Percentiles rank a stretch among this genome's conserved stretches.
phyloP scores from a whole-genome alignment of 2,888 invertebrate genomes.

The Harpagoxenus sublaevis region DNA sequence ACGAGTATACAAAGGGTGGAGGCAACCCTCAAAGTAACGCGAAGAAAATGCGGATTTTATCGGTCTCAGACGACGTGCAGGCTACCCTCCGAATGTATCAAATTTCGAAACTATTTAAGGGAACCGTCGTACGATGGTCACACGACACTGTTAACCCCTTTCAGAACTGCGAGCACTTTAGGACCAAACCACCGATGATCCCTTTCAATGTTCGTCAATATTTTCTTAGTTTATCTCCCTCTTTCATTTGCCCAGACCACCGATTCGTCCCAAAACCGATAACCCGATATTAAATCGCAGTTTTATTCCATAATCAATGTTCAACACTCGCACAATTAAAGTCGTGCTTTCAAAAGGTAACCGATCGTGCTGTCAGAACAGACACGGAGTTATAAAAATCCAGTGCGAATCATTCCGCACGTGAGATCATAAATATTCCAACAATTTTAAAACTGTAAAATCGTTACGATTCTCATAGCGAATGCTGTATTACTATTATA shows the following conservation, averaged over 20 bases:
- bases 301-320: not conserved
- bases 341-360: not conserved
- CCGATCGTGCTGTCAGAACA: not conserved
- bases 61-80: not conserved
- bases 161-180: constrained; percentile 39
- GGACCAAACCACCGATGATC: constrained; percentile 18
- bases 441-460: constrained; percentile 30
- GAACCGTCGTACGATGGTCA: constrained; percentile 29
- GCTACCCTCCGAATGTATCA: constrained; percentile 29
- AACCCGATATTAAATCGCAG: not conserved
- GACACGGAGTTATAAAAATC: not conserved
- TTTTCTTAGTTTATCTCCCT: constrained; percentile 16
- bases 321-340: constrained; percentile 3
- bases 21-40: constrained; percentile 13
- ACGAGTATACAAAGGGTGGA: constrained; percentile 17
- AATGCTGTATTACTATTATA: not conserved
- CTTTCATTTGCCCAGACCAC: not conserved
- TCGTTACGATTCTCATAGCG: constrained; percentile 46
- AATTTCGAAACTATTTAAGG: constrained; percentile 32
- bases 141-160: constrained; percentile 42
- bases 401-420: not conserved
- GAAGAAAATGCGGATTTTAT: constrained; percentile 43
- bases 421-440: constrained; percentile 26
- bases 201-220: constrained; percentile 34
- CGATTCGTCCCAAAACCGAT: not conserved